A percentile compares a stretch with the other conserved stretches of the same genome.
These are phyloP conservation scores for Prorops nasuta DNA, from an alignment of 1,140 invertebrate species.

Conservation along the genomic window DNA sequence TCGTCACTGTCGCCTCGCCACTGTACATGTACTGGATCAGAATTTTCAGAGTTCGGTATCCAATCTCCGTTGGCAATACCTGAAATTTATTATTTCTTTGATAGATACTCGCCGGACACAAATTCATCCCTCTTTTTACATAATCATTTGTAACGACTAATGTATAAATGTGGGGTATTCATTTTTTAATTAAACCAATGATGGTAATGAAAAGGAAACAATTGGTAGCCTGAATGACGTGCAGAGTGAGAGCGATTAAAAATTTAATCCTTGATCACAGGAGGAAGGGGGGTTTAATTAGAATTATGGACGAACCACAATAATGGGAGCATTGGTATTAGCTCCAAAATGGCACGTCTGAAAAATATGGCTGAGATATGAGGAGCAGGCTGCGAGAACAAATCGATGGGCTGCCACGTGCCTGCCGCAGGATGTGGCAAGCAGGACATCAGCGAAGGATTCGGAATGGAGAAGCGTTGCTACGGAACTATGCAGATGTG, in stretches of 20 bases:
- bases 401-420: conserved; percentile 84
- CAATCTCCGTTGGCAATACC: conserved; percentile 79
- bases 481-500: conserved; percentile 77
- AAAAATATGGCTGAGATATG: conserved; percentile 62
- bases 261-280: background rate
- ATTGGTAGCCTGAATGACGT: too few relatives aligned
- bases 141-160: too few relatives aligned
- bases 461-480: conserved; percentile 75
- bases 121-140: too few relatives aligned
- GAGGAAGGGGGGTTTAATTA: too few relatives aligned
- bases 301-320: conserved; percentile 36
- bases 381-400: conserved; percentile 76
- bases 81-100: too few relatives aligned
- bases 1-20: conserved; percentile 81
- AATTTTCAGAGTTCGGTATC: conserved; percentile 73
- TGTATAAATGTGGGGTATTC: too few relatives aligned
- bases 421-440: conserved; percentile 76
- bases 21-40: conserved; percentile 85
- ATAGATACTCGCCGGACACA: too few relatives aligned
- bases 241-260: too few relatives aligned
- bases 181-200: too few relatives aligned
- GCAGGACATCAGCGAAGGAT: conserved; percentile 79
- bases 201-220: too few relatives aligned
- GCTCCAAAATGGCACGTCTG: conserved; percentile 55
- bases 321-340: conserved; percentile 52